These are phyloP conservation scores for Bellardia bayeri DNA, from an alignment of 2,888 invertebrate genomes.

Conservation along the genomic window DNA sequence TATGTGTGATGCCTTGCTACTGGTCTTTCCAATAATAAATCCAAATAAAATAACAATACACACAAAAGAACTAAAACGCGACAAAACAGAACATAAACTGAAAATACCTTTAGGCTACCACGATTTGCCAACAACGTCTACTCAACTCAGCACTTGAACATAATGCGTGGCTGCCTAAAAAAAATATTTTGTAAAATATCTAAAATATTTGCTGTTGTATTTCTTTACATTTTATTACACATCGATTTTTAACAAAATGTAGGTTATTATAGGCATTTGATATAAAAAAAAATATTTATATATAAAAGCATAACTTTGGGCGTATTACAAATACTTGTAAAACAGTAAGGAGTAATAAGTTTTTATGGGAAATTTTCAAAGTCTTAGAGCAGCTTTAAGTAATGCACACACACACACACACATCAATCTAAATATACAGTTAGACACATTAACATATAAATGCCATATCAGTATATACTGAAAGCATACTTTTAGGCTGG, in stretches of 20 bases:
- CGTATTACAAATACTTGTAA: background rate
- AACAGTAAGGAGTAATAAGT: background rate
- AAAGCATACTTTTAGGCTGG: no score
- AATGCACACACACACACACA: no score
- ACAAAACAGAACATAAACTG: background rate
- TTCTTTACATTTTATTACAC: background rate
- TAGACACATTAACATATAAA: no score
- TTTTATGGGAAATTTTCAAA: background rate
- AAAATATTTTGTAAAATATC: background rate
- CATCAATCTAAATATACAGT: no score
- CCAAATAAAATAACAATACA: background rate
- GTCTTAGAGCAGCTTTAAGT: background rate
- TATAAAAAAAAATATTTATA: background rate
- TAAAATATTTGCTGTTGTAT: background rate
- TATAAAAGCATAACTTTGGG: constrained; percentile 2
- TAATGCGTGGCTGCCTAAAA: background rate
- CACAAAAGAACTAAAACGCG: background rate
- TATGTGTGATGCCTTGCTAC: background rate
- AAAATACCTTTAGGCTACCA: background rate
- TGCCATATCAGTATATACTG: no score
- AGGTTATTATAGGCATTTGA: background rate
- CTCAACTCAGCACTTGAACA: background rate
- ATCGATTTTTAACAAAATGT: background rate
- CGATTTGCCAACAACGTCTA: background rate
- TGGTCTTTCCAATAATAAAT: background rate